These are phyloP conservation scores for Emydoidea blandingii DNA, from an alignment of 2,797 vertebrate genomes.

Conservation along the genomic window DNA sequence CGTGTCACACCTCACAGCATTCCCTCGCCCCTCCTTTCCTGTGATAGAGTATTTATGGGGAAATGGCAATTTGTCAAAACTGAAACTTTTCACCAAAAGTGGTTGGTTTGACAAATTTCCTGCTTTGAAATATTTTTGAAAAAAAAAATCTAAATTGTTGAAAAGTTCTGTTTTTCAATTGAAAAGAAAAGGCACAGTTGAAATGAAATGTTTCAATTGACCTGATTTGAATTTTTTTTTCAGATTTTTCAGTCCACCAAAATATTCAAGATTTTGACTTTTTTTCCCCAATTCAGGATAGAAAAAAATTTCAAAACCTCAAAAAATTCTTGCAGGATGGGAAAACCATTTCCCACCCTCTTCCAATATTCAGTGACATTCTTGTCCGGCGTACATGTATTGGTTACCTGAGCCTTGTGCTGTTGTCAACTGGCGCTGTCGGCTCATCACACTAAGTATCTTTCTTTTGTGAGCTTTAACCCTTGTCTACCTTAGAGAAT, in stretches of 20 bases:
- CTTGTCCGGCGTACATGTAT: fast-evolving
- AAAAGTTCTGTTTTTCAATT: background rate
- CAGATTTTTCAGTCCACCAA: background rate
- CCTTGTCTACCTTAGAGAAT: background rate
- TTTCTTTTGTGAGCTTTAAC: background rate
- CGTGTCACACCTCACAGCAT: background rate
- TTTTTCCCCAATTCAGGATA: background rate
- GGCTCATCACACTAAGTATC: background rate
- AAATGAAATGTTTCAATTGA: background rate
- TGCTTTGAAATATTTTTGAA: background rate
- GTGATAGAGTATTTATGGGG: background rate
- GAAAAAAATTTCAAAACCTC: background rate
- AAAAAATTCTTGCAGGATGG: background rate
- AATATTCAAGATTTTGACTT: background rate
- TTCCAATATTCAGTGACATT: background rate
- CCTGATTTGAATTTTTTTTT: background rate
- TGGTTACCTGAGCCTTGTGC: background rate
- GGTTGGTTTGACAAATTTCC: background rate
- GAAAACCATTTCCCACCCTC: background rate
- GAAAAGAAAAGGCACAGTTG: background rate
- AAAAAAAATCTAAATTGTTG: background rate
- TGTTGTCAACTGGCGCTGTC: background rate
- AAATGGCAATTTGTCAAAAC: background rate
- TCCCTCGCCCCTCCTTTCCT: background rate
- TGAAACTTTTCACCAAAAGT: background rate